These are phyloP conservation scores for Scaptomyza polygonia DNA, from an alignment of 2,888 invertebrate species.

Conservation along the genomic window DNA sequence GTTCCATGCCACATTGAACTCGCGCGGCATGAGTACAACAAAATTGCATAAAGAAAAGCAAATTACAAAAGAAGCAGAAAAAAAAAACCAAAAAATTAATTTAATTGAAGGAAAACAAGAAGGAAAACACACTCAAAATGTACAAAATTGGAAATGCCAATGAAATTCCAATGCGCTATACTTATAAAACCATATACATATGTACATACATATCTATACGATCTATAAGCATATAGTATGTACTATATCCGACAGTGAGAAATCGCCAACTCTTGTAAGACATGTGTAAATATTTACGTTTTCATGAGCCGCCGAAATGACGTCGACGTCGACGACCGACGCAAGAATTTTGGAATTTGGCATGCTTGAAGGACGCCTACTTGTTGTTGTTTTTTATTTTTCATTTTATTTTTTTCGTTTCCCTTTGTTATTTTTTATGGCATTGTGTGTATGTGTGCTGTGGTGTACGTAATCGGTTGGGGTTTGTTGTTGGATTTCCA, in stretches of 20 bases:
- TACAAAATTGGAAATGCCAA: slow-evolving; percentile 73
- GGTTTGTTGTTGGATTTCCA: slow-evolving; percentile 20
- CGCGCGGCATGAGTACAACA: slow-evolving; percentile 8
- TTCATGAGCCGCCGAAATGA: slow-evolving; percentile 52
- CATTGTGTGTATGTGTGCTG: slow-evolving; percentile 10
- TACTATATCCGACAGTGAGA: slow-evolving; percentile 63
- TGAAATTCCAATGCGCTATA: slow-evolving; percentile 66
- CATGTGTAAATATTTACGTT: slow-evolving; percentile 78
- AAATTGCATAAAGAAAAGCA: slow-evolving; percentile 34
- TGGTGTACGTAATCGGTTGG: slow-evolving; percentile 41
- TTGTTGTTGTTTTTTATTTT: slow-evolving; percentile 35
- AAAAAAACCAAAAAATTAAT: neutral
- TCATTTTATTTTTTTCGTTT: slow-evolving; percentile 2
- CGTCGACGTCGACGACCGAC: slow-evolving; percentile 78
- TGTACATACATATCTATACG: no score
- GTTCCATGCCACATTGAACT: slow-evolving; percentile 48
- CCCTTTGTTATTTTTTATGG: slow-evolving; percentile 8
- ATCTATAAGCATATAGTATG: neutral
- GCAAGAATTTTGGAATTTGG: slow-evolving; percentile 79
- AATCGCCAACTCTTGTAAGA: slow-evolving; percentile 72
- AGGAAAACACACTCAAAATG: slow-evolving; percentile 38
- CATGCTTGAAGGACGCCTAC: slow-evolving; percentile 75
- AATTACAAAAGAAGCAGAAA: slow-evolving; percentile 10
- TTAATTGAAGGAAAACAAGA: slow-evolving; percentile 21
- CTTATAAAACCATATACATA: slow-evolving; percentile 6